Conservation (phyloP, 2,797 vertebrate species). For the Tokudaia tokunoshimensis region DNA sequence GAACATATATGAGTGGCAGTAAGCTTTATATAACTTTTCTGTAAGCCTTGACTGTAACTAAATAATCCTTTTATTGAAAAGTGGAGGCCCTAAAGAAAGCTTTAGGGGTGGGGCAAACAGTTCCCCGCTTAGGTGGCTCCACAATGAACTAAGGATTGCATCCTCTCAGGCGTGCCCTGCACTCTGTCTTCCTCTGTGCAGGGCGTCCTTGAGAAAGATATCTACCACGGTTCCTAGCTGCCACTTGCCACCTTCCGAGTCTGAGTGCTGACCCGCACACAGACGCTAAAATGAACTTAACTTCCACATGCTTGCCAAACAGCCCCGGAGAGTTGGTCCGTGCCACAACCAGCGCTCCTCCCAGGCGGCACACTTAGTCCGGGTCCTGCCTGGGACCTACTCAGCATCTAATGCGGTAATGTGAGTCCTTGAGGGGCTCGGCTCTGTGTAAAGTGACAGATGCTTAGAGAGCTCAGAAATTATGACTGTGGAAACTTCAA, state of each 20-base stretch:
- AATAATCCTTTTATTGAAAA: background rate
- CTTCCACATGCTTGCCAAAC: background rate
- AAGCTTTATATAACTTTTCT: constrained; percentile 30
- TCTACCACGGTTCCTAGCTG: background rate
- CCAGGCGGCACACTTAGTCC: background rate
- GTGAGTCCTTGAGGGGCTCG: background rate
- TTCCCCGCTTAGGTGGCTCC: background rate
- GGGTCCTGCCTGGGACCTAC: background rate
- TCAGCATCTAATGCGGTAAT: background rate
- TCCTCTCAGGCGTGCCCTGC: background rate
- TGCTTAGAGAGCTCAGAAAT: background rate
- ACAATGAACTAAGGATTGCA: no score
- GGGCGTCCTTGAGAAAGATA: background rate
- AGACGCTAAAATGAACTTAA: constrained; percentile 22
- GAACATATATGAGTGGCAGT: background rate
- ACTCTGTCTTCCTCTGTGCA: background rate
- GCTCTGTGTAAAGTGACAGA: background rate
- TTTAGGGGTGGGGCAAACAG: background rate
- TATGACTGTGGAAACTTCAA: background rate
- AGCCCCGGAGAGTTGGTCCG: background rate
- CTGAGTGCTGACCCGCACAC: background rate
- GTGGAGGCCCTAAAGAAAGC: background rate
- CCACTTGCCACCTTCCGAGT: constrained; percentile 37
- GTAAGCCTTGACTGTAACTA: background rate
- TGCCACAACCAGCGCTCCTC: background rate